Evolutionary conservation across 2,797 vertebrate species (phyloP), one percentile per base, ranked within the genome.

Genomic region (Arrhamphus sclerolepis): DNA sequence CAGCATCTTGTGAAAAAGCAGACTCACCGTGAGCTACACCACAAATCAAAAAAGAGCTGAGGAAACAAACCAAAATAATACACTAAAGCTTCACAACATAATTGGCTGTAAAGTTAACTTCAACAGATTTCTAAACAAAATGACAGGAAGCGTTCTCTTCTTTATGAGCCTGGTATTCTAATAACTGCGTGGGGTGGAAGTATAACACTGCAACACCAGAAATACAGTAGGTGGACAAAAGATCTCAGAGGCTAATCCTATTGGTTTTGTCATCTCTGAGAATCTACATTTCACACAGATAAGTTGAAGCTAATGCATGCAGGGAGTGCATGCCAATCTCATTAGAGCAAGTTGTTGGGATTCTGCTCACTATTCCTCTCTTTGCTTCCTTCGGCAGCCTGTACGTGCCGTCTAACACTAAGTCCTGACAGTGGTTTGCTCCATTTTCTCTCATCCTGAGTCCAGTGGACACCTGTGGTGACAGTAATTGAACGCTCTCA

Each of bases 321-420:
- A n/a, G 66, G 79, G 63, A 72, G 68, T 77, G 82, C 83, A 84
- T 84, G 81, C 70, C 84, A 86, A 83, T 87, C 82, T 87, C 71
- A 79, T 91, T 85, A 83, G 62, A 87, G 78, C 67, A 78, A 75
- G 76, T 75, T 83, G 83, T 93, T 92, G 80, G 72, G 66, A 92
- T 92, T 91, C 90, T 54, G 75, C 83, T 86, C 88, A 85, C 75
- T 72, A 0, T 53, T 60, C 50, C 72, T 73, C 47, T 50, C 59
- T 72, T 62, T 70, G 55, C 70, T 67, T 78, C 65, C 61, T 58
- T 46, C 49, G 56, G 77, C 72, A 65, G 60, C 24, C 50, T 55
- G 63, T 24, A 68, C 62, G 65, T 82, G 83, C 65, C 34, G 70
- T 70, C 64, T 61, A 70, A 80, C 69, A 59, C 80, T 48, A 68